Percentiles rank a stretch among this genome's conserved stretches.
Conservation (phyloP, 2,113 vertebrate genomes). For the Centropus bengalensis region DNA sequence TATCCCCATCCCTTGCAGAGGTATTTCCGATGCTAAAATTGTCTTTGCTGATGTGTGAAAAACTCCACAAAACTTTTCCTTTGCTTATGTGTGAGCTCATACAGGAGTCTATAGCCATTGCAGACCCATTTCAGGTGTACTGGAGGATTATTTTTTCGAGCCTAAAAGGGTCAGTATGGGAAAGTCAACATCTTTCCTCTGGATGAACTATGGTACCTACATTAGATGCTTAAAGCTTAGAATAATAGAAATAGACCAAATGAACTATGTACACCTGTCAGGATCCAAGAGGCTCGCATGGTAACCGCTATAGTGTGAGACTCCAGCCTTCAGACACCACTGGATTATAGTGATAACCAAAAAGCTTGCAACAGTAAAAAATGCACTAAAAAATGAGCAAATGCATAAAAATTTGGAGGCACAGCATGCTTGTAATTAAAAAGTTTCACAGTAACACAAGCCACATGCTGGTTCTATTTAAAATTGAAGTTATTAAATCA, state of each 20-base stretch:
- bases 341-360: not conserved
- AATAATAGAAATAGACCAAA: not conserved
- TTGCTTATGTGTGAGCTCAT: not conserved
- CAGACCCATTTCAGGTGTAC: not conserved
- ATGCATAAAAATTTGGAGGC: slow-evolving; percentile 4
- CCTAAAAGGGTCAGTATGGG: not conserved
- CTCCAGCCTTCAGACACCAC: not conserved
- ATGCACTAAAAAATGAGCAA: not conserved
- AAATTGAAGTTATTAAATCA: slow-evolving; percentile 32
- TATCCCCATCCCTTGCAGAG: not conserved
- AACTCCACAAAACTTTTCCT: not conserved
- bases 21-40: not conserved
- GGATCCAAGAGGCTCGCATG: not conserved
- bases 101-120: not conserved
- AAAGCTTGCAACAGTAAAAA: slow-evolving; percentile 2
- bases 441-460: slow-evolving; percentile 21
- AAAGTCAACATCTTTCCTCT: not conserved
- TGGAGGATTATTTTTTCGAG: not conserved
- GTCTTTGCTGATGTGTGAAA: not conserved
- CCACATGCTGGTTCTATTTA: slow-evolving; percentile 36
- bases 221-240: not conserved
- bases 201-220: not conserved
- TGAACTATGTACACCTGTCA: not conserved
- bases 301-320: not conserved
- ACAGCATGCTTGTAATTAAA: slow-evolving; percentile 46